Evolutionary conservation across 2,113 vertebrate genomes (phyloP).

Genomic region (Catagonus wagneri): DNA sequence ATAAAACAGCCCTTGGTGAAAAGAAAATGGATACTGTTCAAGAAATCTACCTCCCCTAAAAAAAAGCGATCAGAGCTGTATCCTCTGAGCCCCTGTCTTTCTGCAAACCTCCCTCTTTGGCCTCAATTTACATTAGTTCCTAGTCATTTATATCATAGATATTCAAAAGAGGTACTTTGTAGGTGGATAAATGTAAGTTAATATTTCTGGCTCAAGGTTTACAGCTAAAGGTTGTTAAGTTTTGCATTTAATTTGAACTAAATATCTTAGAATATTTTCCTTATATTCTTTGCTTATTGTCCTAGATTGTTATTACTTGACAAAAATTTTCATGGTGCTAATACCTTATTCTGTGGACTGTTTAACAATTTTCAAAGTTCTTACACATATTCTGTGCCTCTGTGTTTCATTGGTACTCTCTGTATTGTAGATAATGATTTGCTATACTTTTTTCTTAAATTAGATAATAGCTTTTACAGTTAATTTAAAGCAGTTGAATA

Average conservation of each 20-base stretch:
- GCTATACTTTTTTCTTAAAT: neutral
- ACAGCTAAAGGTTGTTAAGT: neutral
- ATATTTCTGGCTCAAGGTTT: neutral
- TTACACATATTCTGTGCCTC: neutral
- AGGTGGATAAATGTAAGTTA: neutral
- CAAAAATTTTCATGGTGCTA: constrained; percentile 29
- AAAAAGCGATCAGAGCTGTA: neutral
- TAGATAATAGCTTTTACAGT: neutral
- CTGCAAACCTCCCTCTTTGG: neutral
- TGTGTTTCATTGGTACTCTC: neutral
- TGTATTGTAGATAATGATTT: neutral
- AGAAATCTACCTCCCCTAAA: neutral
- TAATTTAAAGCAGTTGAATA: neutral
- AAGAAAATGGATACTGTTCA: neutral
- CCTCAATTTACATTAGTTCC: neutral
- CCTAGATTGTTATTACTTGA: constrained; percentile 62
- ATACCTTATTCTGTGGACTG: neutral
- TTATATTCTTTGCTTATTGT: constrained; percentile 61
- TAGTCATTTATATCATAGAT: neutral
- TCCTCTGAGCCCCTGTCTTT: rapidly evolving
- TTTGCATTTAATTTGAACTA: neutral
- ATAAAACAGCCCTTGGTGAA: constrained; percentile 1
- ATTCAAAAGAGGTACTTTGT: neutral
- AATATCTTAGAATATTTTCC: constrained; percentile 51
- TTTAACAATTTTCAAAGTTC: neutral